Conservation (phyloP, 2,888 invertebrate genomes). For the Dolichomitus sp. region DNA sequence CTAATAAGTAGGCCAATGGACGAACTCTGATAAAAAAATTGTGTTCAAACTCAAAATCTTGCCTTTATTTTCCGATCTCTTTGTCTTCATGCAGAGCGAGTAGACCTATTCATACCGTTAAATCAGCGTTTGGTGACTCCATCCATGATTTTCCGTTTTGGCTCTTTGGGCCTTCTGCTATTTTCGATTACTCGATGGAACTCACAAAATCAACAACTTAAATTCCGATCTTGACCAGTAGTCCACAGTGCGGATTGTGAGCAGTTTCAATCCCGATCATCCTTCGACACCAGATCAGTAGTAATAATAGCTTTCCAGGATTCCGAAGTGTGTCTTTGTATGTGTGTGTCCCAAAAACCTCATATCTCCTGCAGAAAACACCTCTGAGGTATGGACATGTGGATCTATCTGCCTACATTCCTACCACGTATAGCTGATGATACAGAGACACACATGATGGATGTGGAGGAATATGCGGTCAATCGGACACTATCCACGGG, state of each 20-base stretch:
- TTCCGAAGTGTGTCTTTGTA: neutral
- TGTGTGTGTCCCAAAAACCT: neutral
- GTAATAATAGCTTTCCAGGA: neutral
- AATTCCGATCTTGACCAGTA: conserved; percentile 54
- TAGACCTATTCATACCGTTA: conserved; percentile 53
- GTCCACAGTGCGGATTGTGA: neutral
- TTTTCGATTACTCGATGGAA: conserved; percentile 48
- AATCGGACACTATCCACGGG: conserved; percentile 75
- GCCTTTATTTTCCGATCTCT: no score
- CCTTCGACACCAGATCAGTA: conserved; percentile 3
- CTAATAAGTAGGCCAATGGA: no score
- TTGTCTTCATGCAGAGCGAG: conserved; percentile 50
- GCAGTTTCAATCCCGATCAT: neutral
- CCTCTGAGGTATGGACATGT: neutral
- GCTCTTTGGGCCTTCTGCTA: conserved; percentile 22
- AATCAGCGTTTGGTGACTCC: conserved; percentile 49
- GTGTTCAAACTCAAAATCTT: no score
- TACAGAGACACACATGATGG: neutral
- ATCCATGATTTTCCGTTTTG: conserved; percentile 42
- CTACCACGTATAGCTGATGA: neutral
- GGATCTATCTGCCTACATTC: neutral
- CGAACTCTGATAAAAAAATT: no score
- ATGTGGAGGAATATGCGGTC: conserved; percentile 76
- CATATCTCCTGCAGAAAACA: neutral
- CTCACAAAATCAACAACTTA: conserved; percentile 46